Evolutionary conservation across 2,797 vertebrate species (phyloP).

Genomic region (Mormyrus proboscirostris): DNA sequence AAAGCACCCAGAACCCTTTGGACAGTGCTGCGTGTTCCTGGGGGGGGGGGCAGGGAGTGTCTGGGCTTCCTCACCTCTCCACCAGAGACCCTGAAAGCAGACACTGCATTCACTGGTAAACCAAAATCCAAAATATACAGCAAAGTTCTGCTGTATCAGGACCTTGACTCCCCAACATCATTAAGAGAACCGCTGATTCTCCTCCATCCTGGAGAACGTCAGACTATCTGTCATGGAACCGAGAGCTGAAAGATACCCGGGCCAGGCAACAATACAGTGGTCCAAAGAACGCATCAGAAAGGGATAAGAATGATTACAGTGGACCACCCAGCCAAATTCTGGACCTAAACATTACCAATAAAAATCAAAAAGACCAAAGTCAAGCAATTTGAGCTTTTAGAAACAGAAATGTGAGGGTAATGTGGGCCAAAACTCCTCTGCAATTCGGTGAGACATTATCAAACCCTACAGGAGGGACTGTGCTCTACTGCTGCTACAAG

Average conservation of each 20-base stretch:
- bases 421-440: not conserved
- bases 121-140: not conserved
- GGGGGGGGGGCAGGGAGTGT: not conserved
- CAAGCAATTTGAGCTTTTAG: not conserved
- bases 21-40: not conserved
- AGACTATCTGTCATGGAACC: not conserved
- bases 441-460: not conserved
- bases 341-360: not conserved
- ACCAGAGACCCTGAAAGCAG: no score
- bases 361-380: not conserved
- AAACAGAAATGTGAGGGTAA: not conserved
- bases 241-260: not conserved
- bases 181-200: not conserved
- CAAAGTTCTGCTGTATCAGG: not conserved
- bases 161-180: not conserved
- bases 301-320: not conserved
- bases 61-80: not conserved
- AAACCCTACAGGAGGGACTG: not conserved
- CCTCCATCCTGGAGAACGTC: not conserved
- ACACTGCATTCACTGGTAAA: not conserved
- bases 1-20: not conserved
- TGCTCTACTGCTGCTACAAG: not conserved
- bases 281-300: not conserved
- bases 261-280: not conserved
- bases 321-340: not conserved